Base-by-base conservation (phyloP, 2,113 vertebrate genomes). In the Phrynocephalus versicolor region DNA sequence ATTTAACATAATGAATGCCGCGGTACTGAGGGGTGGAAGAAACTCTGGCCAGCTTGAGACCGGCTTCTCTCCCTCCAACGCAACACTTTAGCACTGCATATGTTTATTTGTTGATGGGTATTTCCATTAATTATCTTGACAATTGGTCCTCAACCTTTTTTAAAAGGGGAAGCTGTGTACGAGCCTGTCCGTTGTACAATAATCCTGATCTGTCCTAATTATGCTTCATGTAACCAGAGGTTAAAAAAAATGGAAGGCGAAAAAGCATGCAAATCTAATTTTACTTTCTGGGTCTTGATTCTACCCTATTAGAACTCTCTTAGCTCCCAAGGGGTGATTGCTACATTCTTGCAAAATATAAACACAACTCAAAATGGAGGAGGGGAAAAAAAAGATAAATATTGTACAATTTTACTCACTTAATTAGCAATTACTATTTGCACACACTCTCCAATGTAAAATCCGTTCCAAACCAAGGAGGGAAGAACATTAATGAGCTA, bases 401-500 rank as follows among this genome's bases (percentile, higher is more conserved):
- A 93, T 79, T 88, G 89, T 92, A 91, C 82, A 90, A 87, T 92
- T 92, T 88, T 85, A 88, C 94, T 88, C 92, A 83, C 65, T 9
- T 92, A 95, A 94, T 91, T 92, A 95, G 90, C 93, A 94, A 94
- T 95, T 94, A 94, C 94, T 93, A 90, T 89, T 91, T 87, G 86
- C 79, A 90, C 91, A 57, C 91, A 87, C 94, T 83, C 94, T 80
- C 91, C 85, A 88, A 93, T 92, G 91, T 94, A 94, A 73, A 93
- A 90, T 91, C 90, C 95, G 82, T 93, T 94, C 89, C 72, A 33
- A 94, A 91, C 79, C 82, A 89, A 93, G 71, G 88, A 30, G 90
- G 87, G 90, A 89, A 88, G 94, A 95, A 92, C 92, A 94, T 94
- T 94, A 95, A 95, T 92, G 92, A 95, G 91, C 91, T 91, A 94